Percentiles rank a stretch among this genome's conserved stretches.
Conservation (phyloP, 2,797 vertebrate species). For the Sylvilagus floridanus region DNA sequence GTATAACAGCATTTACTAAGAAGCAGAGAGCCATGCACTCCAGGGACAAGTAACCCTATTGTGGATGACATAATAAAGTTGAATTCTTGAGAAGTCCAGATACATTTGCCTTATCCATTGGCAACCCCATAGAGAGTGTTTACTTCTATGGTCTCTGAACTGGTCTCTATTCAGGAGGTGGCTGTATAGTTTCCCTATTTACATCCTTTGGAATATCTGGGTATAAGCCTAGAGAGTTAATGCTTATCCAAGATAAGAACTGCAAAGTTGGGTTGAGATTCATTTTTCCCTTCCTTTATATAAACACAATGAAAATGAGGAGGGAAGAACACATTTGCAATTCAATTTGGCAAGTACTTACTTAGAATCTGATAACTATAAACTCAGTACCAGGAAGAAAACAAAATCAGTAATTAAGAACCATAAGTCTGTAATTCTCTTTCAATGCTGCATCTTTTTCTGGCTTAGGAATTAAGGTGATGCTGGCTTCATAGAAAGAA, state of each 20-base stretch:
- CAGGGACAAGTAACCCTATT: background rate
- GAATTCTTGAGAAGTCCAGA: background rate
- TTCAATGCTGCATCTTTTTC: too few relatives aligned
- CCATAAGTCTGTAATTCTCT: background rate
- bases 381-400: conserved; percentile 18
- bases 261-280: background rate
- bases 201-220: background rate
- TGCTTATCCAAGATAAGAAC: background rate
- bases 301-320: background rate
- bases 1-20: background rate
- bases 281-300: background rate
- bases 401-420: conserved; percentile 24
- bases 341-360: background rate
- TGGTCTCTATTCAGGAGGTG: background rate
- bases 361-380: background rate
- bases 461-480: too few relatives aligned
- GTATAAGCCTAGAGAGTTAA: background rate
- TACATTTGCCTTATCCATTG: background rate
- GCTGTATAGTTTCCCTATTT: background rate
- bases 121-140: background rate
- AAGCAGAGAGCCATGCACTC: background rate
- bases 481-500: too few relatives aligned
- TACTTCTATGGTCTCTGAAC: background rate
- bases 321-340: background rate
- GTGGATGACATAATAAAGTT: background rate